A percentile compares a stretch with the other conserved stretches of the same genome.
phyloP scores from a whole-genome alignment of 2,113 vertebrate genomes.

The Myocastor coypus region DNA sequence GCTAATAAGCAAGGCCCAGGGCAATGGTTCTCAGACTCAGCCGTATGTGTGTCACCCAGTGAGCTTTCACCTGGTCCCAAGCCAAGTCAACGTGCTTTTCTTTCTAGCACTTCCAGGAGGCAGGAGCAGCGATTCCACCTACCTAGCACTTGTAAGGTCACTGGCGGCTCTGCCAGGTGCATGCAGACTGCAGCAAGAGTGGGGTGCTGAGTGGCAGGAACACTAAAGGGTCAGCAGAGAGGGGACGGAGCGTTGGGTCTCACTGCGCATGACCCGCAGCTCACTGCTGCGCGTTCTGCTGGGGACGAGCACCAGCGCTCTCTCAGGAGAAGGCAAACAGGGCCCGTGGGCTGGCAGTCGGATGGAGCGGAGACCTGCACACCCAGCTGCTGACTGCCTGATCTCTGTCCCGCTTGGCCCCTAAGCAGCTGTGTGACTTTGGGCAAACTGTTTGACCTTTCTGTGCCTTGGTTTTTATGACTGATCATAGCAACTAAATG shows the following conservation, averaged over 20 bases:
- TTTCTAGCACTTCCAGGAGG: conserved; percentile 26
- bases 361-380: background rate
- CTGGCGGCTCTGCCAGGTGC: background rate
- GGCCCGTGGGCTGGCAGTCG: background rate
- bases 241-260: background rate
- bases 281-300: background rate
- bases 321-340: background rate
- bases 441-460: background rate
- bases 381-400: accelerated
- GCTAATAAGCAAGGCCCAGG: background rate
- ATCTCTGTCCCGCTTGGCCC: too few species aligned
- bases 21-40: background rate
- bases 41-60: background rate
- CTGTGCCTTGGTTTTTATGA: background rate
- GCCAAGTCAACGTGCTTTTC: background rate
- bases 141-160: background rate
- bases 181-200: background rate
- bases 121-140: background rate
- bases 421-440: background rate
- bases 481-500: background rate
- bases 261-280: background rate
- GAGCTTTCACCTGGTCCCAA: background rate
- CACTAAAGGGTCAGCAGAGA: background rate
- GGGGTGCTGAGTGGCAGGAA: background rate
- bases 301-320: background rate